A percentile compares a stretch with the other conserved stretches of the same genome.
phyloP scores from a whole-genome alignment of 2,113 vertebrate genomes.

The Halcyon senegalensis region DNA sequence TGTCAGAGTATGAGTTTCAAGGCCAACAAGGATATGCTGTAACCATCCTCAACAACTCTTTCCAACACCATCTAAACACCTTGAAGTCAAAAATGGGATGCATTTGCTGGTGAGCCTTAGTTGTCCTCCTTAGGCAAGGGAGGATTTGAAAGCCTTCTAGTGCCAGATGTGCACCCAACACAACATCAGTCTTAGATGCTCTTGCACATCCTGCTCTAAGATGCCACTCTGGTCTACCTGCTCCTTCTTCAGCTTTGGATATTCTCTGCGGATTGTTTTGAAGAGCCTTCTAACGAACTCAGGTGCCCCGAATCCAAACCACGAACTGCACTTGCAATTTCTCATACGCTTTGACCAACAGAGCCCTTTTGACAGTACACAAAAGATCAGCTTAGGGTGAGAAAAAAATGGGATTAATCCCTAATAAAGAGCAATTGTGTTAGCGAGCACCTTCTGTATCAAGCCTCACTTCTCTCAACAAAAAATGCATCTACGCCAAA shows the following conservation, averaged over 20 bases:
- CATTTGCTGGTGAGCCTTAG: neutral
- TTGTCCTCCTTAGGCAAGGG: neutral
- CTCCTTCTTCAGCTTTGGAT: neutral
- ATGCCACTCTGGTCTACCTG: neutral
- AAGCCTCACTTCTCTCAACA: neutral
- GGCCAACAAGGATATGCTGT: neutral
- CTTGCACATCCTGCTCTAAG: neutral
- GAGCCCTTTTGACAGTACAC: neutral
- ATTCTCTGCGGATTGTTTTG: neutral
- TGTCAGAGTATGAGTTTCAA: neutral
- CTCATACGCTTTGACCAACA: neutral
- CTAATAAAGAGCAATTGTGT: neutral
- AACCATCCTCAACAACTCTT: neutral
- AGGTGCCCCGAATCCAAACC: neutral
- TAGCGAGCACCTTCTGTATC: neutral
- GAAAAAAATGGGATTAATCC: neutral
- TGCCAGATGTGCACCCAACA: fast-evolving
- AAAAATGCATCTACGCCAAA: neutral
- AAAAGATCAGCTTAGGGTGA: neutral
- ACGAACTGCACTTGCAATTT: neutral
- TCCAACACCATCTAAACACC: neutral
- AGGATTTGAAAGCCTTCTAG: neutral
- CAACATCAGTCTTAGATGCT: neutral
- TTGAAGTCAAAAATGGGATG: neutral
- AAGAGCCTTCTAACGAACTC: neutral